A percentile compares a stretch with the other conserved stretches of the same genome.
These are phyloP conservation scores for Amblyjoppa fuscipennis DNA, from an alignment of 2,888 invertebrate genomes.

Conservation along the genomic window DNA sequence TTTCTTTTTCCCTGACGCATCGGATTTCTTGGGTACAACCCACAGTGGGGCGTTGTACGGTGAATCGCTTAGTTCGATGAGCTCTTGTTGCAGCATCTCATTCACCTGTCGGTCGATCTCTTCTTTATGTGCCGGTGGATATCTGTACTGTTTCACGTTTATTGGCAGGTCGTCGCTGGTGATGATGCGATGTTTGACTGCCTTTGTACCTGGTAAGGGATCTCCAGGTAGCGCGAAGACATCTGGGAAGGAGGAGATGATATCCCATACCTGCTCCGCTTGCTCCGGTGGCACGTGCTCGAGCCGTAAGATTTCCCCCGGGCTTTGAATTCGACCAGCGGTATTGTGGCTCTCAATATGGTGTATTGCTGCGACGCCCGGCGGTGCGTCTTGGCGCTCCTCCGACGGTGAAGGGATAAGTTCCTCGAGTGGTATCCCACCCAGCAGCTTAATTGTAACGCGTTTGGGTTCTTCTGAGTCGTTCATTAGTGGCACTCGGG, in stretches of 20 bases:
- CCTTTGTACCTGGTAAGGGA: conserved; percentile 22
- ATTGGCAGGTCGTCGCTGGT: too few relatives aligned
- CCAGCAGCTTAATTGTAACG: conserved; percentile 2
- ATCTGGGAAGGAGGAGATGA: conserved; percentile 18
- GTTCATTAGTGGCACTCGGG: conserved; percentile 36
- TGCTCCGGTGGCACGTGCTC: conserved; percentile 11
- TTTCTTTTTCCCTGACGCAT: conserved; percentile 38
- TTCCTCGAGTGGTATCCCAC: too few relatives aligned
- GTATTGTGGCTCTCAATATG: neutral
- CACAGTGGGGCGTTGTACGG: conserved; percentile 48
- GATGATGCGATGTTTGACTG: conserved; percentile 18
- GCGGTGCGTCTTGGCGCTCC: too few relatives aligned
- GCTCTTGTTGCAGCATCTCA: neutral
- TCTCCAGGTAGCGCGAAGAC: conserved; percentile 25
- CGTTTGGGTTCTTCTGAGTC: conserved; percentile 28
- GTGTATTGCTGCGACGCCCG: neutral
- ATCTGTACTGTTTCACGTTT: too few relatives aligned
- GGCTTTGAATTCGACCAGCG: neutral
- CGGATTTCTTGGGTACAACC: conserved; percentile 50
- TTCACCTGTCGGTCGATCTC: neutral
- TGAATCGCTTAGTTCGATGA: conserved; percentile 25
- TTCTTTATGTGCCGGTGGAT: too few relatives aligned
- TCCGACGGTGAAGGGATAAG: neutral
- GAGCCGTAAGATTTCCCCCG: neutral
- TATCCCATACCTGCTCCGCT: conserved; percentile 20